These are phyloP conservation scores for Andrena camellia DNA, from an alignment of 2,888 invertebrate genomes.

Conservation along the genomic window DNA sequence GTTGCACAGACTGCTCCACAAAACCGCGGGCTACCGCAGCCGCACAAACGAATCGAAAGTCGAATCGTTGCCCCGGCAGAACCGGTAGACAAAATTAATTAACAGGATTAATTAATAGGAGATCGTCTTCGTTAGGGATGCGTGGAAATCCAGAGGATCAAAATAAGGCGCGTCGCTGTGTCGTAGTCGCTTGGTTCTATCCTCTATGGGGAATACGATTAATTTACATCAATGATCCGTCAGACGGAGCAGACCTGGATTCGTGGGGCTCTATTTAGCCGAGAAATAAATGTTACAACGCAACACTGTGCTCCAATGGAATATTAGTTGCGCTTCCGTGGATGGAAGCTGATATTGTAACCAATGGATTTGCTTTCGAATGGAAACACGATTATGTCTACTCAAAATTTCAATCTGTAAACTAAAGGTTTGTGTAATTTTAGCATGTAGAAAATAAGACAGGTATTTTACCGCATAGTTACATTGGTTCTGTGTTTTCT, in stretches of 20 bases:
- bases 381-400: background rate
- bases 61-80: conserved; percentile 51
- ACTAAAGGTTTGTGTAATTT: background rate
- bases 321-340: too few species aligned
- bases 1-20: conserved; percentile 73
- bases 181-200: background rate
- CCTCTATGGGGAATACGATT: background rate
- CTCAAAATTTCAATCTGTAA: background rate
- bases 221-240: background rate
- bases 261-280: background rate
- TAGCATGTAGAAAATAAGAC: conserved; percentile 3
- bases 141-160: conserved; percentile 9
- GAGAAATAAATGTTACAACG: too few species aligned
- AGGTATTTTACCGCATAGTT: background rate
- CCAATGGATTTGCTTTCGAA: too few species aligned
- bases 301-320: too few species aligned
- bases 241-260: background rate
- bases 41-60: conserved; percentile 70
- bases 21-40: conserved; percentile 67
- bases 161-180: conserved; percentile 4
- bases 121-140: conserved; percentile 27
- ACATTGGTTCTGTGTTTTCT: background rate
- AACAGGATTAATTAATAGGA: conserved; percentile 52
- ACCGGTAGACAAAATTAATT: conserved; percentile 57
- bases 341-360: too few species aligned